Evolutionary conservation across 1,140 invertebrate genomes (phyloP), one percentile per base, ranked within the genome.

Genomic region (Daktulosphaira vitifoliae): DNA sequence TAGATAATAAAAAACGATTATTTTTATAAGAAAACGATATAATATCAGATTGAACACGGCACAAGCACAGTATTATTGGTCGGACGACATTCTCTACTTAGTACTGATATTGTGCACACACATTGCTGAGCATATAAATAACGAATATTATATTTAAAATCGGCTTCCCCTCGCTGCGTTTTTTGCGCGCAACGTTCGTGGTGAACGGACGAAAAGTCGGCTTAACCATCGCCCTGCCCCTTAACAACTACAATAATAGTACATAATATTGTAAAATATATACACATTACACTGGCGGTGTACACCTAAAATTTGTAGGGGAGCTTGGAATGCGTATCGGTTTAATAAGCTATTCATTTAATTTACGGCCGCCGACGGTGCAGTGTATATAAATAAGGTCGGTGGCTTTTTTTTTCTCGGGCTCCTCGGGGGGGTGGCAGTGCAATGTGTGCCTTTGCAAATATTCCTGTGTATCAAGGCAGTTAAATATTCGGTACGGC

Each of bases 311-410:
- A 37, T 38, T 20, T 13, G 22, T 20, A 15, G 11, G 38, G 53
- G 11, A 23, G 56, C 3, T 15, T 16, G 44, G 44, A 11, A 48
- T 15, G 16, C 13, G 46, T 46, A 20, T 46, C 42, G 26, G 39
- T 62, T 62, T 62, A 62, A 62, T 62, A 62, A 62, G 56, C 56
- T 48, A 48, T 62, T 62, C 56, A 39, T 62, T 62, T 62, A 62
- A 62, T 62, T 62, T 62, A 62, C 56, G 56, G 16, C 42, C 16
- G 42, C 20, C 20, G 1, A 39, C 37, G 29, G 22, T 37, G 44
- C 23, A 48, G 20, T 38, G 20, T 23, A 38, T 53, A 54, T 23
- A 39, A 37, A 54, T 52, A 33, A 16, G 37, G 11, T 33, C 5
- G 29, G 29, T 33, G 29, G 29, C 5, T 54, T 39, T 54, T 53